These are phyloP conservation scores for Plebejus anna DNA, from an alignment of 2,888 invertebrate species.

Conservation along the genomic window DNA sequence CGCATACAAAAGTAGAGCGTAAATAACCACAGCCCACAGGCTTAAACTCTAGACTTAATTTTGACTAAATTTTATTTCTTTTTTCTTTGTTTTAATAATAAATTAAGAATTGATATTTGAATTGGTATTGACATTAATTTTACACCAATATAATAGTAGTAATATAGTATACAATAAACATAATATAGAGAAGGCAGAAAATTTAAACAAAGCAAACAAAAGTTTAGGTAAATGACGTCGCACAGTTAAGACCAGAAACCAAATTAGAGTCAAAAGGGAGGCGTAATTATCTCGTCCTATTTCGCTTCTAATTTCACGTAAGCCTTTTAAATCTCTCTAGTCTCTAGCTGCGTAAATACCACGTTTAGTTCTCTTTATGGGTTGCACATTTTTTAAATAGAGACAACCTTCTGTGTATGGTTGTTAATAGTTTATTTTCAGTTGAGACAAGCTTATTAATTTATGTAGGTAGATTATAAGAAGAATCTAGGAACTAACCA, in stretches of 20 bases:
- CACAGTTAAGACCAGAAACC: conserved; percentile 55
- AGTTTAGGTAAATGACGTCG: conserved; percentile 75
- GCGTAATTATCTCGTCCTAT: conserved; percentile 75
- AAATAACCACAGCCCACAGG: too few relatives aligned
- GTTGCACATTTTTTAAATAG: conserved; percentile 1
- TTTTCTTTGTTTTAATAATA: neutral
- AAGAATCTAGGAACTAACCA: neutral
- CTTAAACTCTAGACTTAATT: neutral
- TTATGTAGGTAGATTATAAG: neutral
- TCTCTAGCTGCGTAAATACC: conserved; percentile 17
- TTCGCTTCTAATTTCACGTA: conserved; percentile 73
- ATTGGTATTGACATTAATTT: neutral
- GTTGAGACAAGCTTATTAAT: neutral
- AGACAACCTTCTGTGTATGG: neutral
- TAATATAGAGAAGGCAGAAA: neutral
- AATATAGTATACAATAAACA: neutral
- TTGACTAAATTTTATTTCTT: neutral
- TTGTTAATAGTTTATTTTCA: neutral
- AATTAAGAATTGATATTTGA: neutral
- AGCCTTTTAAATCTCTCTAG: conserved; percentile 45
- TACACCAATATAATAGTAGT: neutral
- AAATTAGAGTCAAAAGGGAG: conserved; percentile 44
- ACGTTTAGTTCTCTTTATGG: conserved; percentile 9
- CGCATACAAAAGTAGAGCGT: too few relatives aligned
- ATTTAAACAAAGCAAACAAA: conserved; percentile 64